phyloP scores from a whole-genome alignment of 2,113 vertebrate species.

The Trematomus loennbergii region DNA sequence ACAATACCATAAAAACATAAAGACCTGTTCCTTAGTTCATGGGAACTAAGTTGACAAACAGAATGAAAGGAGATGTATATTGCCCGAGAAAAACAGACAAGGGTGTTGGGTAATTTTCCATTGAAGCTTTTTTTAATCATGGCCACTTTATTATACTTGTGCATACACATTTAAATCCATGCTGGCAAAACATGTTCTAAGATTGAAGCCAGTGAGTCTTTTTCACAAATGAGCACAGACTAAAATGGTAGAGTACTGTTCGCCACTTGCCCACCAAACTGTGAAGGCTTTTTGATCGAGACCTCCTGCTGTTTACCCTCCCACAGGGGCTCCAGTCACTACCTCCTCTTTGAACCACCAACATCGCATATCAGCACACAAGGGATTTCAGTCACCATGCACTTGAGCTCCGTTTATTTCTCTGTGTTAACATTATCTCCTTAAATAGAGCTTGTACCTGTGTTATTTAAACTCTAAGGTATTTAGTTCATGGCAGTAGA shows the following conservation, averaged over 20 bases:
- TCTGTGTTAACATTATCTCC: constrained; percentile 44
- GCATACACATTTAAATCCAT: not conserved
- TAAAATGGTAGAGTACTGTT: constrained; percentile 48
- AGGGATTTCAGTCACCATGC: constrained; percentile 50
- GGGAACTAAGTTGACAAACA: constrained; percentile 33
- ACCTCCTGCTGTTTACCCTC: constrained; percentile 49
- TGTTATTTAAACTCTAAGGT: not conserved
- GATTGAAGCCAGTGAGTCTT: constrained; percentile 1
- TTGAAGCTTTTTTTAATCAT: constrained; percentile 19
- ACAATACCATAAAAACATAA: constrained; percentile 22
- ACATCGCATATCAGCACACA: constrained; percentile 50
- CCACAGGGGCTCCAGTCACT: constrained; percentile 60
- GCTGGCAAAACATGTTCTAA: not conserved
- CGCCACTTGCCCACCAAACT: constrained; percentile 62
- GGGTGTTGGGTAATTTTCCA: constrained; percentile 5
- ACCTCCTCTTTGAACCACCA: constrained; percentile 46
- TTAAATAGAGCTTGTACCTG: constrained; percentile 34
- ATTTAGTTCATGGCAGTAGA: not conserved
- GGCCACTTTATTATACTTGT: constrained; percentile 2
- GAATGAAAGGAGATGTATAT: not conserved
- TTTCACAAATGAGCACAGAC: constrained; percentile 41
- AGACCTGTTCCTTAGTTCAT: constrained; percentile 40
- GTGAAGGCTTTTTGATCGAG: constrained; percentile 64
- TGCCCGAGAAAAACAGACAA: not conserved
- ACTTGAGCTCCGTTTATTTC: constrained; percentile 23